A percentile compares a stretch with the other conserved stretches of the same genome.
Evolutionary conservation across 2,888 invertebrate genomes (phyloP).

Genomic region (Agrochola macilenta): DNA sequence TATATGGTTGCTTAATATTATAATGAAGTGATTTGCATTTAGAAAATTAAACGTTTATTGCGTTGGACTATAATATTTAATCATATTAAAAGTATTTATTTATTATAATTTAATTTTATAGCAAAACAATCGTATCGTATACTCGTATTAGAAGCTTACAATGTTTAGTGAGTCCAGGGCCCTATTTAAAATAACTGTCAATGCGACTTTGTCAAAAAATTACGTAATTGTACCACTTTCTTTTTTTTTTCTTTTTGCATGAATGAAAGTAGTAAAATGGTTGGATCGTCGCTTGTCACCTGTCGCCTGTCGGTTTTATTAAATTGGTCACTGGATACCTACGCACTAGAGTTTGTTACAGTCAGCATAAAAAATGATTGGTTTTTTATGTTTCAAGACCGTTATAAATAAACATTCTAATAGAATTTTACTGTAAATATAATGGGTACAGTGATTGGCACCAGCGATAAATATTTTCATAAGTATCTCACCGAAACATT

Average conservation of each 20-base stretch:
- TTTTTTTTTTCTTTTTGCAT: too few relatives aligned
- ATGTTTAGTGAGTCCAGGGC: background rate
- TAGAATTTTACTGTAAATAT: background rate
- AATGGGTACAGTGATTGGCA: background rate
- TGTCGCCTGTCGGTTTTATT: background rate
- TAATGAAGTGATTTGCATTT: conserved; percentile 18
- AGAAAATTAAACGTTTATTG: background rate
- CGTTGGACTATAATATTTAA: background rate
- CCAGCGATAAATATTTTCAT: background rate
- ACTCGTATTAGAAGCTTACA: background rate
- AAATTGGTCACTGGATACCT: background rate
- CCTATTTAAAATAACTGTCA: background rate
- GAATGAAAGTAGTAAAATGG: background rate
- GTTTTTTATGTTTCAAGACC: background rate
- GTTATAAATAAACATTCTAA: background rate
- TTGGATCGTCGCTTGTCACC: background rate
- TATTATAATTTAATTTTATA: background rate
- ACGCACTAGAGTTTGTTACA: background rate
- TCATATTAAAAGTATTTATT: background rate
- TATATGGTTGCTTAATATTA: conserved; percentile 3
- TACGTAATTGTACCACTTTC: too few relatives aligned
- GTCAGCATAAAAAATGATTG: background rate
- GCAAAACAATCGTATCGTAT: background rate
- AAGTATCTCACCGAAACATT: background rate
- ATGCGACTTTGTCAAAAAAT: background rate